Evolutionary conservation across 2,113 vertebrate genomes (phyloP).

Genomic region (Thymallus thymallus): DNA sequence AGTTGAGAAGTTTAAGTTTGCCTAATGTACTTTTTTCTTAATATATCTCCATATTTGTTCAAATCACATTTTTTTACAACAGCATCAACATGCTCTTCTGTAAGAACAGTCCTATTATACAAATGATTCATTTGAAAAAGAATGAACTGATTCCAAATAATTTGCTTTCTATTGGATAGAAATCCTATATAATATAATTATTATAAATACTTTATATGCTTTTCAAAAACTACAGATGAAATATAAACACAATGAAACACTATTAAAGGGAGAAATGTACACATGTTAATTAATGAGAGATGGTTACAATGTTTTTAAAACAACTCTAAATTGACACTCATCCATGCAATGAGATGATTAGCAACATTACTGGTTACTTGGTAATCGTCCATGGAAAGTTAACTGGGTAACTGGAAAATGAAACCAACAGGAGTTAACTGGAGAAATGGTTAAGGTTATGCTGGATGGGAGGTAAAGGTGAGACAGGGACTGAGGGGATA

Average conservation of each 20-base stretch:
- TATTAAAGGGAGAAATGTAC: not conserved
- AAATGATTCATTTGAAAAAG: too few relatives aligned
- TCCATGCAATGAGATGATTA: conserved; percentile 39
- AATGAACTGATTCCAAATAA: too few relatives aligned
- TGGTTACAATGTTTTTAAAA: not conserved
- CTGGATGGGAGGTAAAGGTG: conserved; percentile 1
- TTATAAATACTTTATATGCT: too few relatives aligned
- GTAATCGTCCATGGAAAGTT: conserved; percentile 10
- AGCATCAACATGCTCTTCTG: not conserved
- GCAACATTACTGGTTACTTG: conserved; percentile 2
- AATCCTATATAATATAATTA: too few relatives aligned
- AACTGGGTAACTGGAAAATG: conserved; percentile 3
- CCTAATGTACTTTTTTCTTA: too few relatives aligned
- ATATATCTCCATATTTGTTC: too few relatives aligned
- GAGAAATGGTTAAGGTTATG: not conserved
- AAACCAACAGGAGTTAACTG: not conserved
- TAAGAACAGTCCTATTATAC: too few relatives aligned
- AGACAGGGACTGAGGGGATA: not conserved
- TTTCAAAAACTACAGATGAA: not conserved
- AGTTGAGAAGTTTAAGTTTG: too few relatives aligned
- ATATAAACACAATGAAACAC: not conserved
- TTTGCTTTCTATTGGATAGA: too few relatives aligned
- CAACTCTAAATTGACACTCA: conserved; percentile 4
- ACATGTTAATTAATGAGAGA: not conserved
- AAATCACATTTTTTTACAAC: not conserved